phyloP scores from a whole-genome alignment of 2,113 vertebrate genomes.

The Rynchops niger region DNA sequence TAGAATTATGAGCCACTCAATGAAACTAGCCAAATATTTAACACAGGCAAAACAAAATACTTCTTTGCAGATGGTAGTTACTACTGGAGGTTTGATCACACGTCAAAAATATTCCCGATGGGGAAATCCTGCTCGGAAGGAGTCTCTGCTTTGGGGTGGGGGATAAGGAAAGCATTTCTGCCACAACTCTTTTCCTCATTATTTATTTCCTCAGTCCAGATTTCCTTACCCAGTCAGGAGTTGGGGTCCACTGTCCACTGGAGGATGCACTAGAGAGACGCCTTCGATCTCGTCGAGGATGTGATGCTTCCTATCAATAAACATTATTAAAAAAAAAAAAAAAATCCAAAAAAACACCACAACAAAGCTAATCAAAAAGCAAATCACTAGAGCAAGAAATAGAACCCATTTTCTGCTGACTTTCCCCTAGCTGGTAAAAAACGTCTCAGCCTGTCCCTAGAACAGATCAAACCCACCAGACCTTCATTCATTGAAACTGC shows the following conservation, averaged over 20 bases:
- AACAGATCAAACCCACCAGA: background rate
- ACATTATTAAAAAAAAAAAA: background rate
- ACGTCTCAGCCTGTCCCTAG: background rate
- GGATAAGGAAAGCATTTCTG: background rate
- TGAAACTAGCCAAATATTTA: background rate
- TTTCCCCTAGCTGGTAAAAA: background rate
- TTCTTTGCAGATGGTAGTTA: background rate
- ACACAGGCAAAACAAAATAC: background rate
- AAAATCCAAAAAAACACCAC: too few species aligned
- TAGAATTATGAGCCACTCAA: background rate
- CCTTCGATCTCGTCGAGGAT: constrained; percentile 81
- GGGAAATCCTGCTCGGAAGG: background rate
- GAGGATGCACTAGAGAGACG: constrained; percentile 83
- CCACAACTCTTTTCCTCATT: background rate
- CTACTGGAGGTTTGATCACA: background rate
- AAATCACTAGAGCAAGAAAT: background rate
- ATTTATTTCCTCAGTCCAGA: background rate
- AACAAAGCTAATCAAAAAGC: background rate
- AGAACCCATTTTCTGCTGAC: background rate
- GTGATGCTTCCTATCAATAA: constrained; percentile 82
- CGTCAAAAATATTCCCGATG: background rate
- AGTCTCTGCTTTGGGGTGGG: background rate
- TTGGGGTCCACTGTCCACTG: constrained; percentile 85
- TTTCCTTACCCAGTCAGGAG: constrained; percentile 89
- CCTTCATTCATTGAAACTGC: background rate